Evolutionary conservation across 2,797 vertebrate genomes (phyloP).

Genomic region (Myotis vivesi): DNA sequence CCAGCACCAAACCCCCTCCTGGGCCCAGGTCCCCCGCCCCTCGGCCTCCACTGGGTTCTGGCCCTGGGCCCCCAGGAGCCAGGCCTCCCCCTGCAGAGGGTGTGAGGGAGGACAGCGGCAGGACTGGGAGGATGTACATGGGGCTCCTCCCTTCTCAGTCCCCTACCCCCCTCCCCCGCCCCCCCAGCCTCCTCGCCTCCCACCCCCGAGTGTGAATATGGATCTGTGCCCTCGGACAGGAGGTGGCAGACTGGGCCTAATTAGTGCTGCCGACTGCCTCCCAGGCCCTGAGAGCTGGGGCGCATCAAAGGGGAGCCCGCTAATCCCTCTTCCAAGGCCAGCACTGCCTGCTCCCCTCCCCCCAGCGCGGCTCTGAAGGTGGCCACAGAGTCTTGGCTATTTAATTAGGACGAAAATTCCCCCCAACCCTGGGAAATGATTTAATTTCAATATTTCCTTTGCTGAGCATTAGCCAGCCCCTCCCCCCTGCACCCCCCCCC

Average conservation of each 20-base stretch:
- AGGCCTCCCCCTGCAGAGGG: not conserved
- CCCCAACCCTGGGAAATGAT: conserved; percentile 80
- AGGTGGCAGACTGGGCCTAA: conserved; percentile 73
- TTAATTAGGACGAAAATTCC: conserved; percentile 83
- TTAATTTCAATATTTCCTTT: conserved; percentile 78
- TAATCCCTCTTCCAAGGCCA: conserved; percentile 77
- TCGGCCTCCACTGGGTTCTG: not conserved
- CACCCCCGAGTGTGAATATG: conserved; percentile 25
- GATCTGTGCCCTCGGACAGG: conserved; percentile 74
- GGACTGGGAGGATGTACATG: rapidly evolving
- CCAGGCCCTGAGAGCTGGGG: conserved; percentile 55
- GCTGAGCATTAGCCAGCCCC: not conserved
- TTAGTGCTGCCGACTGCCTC: conserved; percentile 75
- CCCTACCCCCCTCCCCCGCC: no score
- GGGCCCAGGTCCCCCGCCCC: not conserved
- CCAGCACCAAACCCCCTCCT: rapidly evolving
- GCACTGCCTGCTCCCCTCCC: conserved; percentile 79
- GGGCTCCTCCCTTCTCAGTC: no score
- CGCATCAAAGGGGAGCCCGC: conserved; percentile 77
- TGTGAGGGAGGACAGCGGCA: rapidly evolving
- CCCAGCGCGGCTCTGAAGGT: conserved; percentile 78
- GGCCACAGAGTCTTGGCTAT: conserved; percentile 74
- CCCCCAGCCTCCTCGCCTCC: not conserved
- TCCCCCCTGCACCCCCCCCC: not conserved
- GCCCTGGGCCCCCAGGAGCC: not conserved